phyloP scores from a whole-genome alignment of 2,113 vertebrate genomes.

The Oreotragus oreotragus region DNA sequence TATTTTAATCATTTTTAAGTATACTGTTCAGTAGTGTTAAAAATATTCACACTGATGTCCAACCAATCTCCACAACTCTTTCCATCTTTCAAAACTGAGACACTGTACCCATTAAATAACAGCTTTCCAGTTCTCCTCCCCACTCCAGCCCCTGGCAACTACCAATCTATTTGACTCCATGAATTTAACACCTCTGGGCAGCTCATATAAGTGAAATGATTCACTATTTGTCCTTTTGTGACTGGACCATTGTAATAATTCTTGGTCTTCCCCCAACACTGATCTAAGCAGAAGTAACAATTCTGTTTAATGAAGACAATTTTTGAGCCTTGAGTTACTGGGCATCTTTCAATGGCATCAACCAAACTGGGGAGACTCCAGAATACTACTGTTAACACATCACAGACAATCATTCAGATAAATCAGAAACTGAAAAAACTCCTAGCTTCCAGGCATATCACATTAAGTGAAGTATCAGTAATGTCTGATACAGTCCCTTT shows the following conservation, averaged over 20 bases:
- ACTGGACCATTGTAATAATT: conserved; percentile 32
- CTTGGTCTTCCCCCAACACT: background rate
- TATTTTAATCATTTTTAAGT: background rate
- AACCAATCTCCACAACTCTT: background rate
- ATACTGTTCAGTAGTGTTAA: background rate
- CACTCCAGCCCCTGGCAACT: background rate
- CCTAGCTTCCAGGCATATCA: background rate
- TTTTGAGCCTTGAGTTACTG: conserved; percentile 39
- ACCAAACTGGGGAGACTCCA: background rate
- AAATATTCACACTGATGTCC: background rate
- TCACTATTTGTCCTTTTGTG: background rate
- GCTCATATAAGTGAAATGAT: background rate
- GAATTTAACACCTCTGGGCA: background rate
- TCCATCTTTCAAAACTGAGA: background rate
- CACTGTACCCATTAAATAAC: background rate
- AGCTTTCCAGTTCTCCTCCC: background rate
- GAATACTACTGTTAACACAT: background rate
- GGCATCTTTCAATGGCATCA: conserved; percentile 49
- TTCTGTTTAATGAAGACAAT: conserved; percentile 66
- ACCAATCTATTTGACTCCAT: background rate
- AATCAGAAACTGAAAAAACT: conserved; percentile 45
- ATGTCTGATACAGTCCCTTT: background rate
- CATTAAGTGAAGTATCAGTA: background rate
- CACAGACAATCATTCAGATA: conserved; percentile 16
- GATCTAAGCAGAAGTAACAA: conserved; percentile 40